Conservation (phyloP, 1,140 invertebrate genomes). For the Phymorhynchus buccinoides region DNA sequence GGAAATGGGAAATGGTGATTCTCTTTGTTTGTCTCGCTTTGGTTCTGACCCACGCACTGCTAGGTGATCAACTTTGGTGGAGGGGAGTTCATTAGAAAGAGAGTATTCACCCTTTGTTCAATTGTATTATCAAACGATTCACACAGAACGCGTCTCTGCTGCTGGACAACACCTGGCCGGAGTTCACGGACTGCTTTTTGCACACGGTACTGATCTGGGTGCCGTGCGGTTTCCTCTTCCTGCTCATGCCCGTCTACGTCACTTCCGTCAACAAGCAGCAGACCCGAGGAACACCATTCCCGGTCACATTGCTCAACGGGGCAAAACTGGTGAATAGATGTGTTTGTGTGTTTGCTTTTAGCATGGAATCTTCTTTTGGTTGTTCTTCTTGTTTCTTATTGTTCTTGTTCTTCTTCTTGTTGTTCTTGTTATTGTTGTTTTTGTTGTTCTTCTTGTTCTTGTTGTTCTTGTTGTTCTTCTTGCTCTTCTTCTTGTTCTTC, state of each 20-base stretch:
- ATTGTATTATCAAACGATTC: not conserved
- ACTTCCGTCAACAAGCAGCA: not conserved
- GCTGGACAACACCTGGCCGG: conserved; percentile 79
- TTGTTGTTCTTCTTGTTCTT: not conserved
- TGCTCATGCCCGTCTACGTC: conserved; percentile 83
- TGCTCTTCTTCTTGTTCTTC: not conserved
- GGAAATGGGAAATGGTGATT: no score
- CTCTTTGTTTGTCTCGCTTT: no score
- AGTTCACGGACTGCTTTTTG: conserved; percentile 58
- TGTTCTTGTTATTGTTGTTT: not conserved
- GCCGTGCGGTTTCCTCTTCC: conserved; percentile 88
- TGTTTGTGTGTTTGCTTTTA: not conserved
- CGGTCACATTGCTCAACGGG: not conserved
- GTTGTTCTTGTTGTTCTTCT: not conserved
- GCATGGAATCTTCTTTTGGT: no score
- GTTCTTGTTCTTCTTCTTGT: no score
- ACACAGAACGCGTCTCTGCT: conserved; percentile 38
- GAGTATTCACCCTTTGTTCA: no score
- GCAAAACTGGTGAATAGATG: not conserved
- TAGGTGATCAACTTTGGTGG: not conserved
- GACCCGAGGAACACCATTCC: not conserved
- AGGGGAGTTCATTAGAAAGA: no score
- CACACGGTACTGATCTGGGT: conserved; percentile 86
- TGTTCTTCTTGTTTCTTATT: no score
- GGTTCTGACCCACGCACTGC: not conserved